Conservation (phyloP, 2,113 vertebrate genomes). For the Eira barbara region DNA sequence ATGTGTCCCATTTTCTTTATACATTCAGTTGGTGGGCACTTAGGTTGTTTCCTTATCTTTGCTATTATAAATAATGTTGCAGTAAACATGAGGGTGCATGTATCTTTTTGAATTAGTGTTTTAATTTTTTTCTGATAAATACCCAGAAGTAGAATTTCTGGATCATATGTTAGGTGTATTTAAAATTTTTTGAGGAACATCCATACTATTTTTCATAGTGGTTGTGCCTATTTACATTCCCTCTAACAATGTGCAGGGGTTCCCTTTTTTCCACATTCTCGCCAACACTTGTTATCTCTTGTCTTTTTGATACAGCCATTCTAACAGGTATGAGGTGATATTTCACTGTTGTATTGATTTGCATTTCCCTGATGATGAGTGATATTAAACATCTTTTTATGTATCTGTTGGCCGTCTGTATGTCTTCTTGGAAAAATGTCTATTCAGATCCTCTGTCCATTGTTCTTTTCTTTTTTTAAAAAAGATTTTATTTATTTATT, state of each 20-base stretch:
- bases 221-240: neutral
- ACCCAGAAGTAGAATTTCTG: neutral
- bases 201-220: neutral
- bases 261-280: neutral
- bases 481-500: too few species aligned
- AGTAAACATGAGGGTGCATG: neutral
- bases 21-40: neutral
- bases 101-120: neutral
- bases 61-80: neutral
- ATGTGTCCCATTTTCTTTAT: neutral
- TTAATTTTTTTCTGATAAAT: neutral
- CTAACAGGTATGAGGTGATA: neutral
- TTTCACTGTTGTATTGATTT: neutral
- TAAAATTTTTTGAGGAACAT: neutral
- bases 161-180: neutral
- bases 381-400: neutral
- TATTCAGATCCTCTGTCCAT: neutral
- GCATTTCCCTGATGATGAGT: neutral
- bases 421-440: neutral
- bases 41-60: neutral
- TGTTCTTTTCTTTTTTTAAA: too few species aligned
- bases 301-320: neutral
- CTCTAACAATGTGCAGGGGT: neutral
- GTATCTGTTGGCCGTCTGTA: neutral
- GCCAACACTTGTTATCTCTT: neutral